phyloP scores from a whole-genome alignment of 2,797 vertebrate genomes.

The Orestias chungarensis region DNA sequence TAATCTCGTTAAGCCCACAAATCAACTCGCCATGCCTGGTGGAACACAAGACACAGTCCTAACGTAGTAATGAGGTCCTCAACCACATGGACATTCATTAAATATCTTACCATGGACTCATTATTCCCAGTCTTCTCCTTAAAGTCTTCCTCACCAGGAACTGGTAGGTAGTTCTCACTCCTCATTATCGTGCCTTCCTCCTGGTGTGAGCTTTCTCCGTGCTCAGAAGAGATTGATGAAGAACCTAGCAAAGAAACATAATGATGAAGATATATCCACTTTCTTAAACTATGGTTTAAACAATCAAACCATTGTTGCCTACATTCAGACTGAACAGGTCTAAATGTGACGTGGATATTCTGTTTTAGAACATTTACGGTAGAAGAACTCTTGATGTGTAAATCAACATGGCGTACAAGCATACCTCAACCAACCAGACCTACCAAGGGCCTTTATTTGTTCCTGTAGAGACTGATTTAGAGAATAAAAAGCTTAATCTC shows the following conservation, averaged over 20 bases:
- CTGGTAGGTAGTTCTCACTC: slow-evolving; percentile 83
- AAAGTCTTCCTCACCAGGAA: slow-evolving; percentile 84
- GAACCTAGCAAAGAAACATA: slow-evolving; percentile 43
- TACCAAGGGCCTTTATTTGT: too few species aligned
- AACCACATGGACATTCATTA: neutral
- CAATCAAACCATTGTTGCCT: too few species aligned
- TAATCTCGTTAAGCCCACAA: neutral
- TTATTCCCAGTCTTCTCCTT: slow-evolving; percentile 80
- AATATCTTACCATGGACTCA: slow-evolving; percentile 81
- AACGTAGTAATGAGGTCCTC: neutral
- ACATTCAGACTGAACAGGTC: too few species aligned
- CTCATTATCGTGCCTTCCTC: slow-evolving; percentile 79
- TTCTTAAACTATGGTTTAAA: too few species aligned
- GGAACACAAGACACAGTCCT: neutral
- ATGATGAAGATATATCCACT: too few species aligned
- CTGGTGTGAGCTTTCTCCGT: slow-evolving; percentile 45
- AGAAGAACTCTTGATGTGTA: neutral
- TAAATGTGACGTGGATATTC: neutral
- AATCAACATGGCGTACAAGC: neutral
- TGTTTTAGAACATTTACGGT: neutral
- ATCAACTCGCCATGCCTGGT: neutral
- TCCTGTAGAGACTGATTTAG: too few species aligned
- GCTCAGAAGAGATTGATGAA: slow-evolving; percentile 42
- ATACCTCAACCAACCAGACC: too few species aligned
- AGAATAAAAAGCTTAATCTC: too few species aligned